These are phyloP conservation scores for Chiroxiphia lanceolata DNA, from an alignment of 2,797 vertebrate species.

Conservation along the genomic window DNA sequence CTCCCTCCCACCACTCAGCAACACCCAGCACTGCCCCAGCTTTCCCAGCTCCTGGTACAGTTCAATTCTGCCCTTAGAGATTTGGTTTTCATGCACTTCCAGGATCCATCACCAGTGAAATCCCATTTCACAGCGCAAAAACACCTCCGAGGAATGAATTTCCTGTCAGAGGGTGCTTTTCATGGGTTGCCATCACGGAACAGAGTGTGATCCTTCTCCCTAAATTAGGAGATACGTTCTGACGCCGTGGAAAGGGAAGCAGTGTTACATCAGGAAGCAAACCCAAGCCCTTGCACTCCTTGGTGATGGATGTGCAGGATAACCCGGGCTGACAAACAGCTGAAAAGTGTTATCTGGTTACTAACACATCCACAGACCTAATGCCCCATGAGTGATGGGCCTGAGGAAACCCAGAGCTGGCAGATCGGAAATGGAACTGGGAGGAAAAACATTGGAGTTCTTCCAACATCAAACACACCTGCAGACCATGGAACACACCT, in stretches of 20 bases:
- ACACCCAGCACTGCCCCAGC: fast-evolving
- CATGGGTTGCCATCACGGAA: neutral
- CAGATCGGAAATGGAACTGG: fast-evolving
- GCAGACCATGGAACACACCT: neutral
- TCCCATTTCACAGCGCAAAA: neutral
- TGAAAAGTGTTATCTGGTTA: neutral
- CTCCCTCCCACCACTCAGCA: neutral
- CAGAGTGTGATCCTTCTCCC: neutral
- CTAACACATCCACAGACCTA: neutral
- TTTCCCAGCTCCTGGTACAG: fast-evolving
- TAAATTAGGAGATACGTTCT: fast-evolving
- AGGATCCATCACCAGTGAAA: neutral
- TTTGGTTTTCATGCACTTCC: fast-evolving
- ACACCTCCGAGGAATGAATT: neutral
- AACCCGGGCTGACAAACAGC: neutral
- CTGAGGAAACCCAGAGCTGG: neutral
- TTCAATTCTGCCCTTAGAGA: fast-evolving
- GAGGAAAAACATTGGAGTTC: neutral
- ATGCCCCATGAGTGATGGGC: fast-evolving
- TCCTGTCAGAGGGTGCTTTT: neutral
- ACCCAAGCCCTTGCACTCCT: fast-evolving
- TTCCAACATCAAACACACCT: neutral
- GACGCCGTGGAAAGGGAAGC: fast-evolving
- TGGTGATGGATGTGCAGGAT: neutral
- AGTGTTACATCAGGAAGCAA: neutral